phyloP scores from a whole-genome alignment of 2,113 vertebrate genomes.

The Tenrec ecaudatus region DNA sequence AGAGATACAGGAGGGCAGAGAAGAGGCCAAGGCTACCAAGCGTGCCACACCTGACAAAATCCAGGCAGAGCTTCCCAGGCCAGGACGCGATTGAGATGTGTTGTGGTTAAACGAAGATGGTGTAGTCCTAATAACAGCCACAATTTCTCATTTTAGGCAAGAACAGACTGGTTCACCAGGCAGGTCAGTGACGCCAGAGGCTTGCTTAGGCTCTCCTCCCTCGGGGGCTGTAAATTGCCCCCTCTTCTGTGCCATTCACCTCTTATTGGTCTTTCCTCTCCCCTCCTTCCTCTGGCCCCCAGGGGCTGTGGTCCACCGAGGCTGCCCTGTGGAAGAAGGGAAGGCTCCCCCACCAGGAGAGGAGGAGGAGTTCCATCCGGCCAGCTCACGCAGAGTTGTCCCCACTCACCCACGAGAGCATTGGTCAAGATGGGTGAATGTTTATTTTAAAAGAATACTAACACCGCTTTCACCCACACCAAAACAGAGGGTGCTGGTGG shows the following conservation, averaged over 20 bases:
- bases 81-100: too few species aligned
- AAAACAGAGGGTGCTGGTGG: background rate
- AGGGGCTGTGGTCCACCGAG: background rate
- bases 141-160: conserved; percentile 18
- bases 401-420: background rate
- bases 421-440: background rate
- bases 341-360: accelerated
- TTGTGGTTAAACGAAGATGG: too few species aligned
- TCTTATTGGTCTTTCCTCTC: too few species aligned
- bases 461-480: background rate
- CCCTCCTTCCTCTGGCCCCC: background rate
- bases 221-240: too few species aligned
- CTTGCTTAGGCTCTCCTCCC: background rate
- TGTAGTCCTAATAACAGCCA: too few species aligned
- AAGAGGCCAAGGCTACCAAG: background rate
- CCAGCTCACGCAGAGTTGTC: background rate
- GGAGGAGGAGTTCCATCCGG: background rate
- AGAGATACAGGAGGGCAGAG: background rate
- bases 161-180: background rate
- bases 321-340: background rate
- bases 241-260: too few species aligned
- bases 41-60: too few species aligned
- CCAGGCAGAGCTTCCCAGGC: too few species aligned
- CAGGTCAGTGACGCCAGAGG: background rate
- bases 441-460: background rate